Evolutionary conservation across 1,140 invertebrate genomes (phyloP).

Genomic region (Vollenhovia emeryi): DNA sequence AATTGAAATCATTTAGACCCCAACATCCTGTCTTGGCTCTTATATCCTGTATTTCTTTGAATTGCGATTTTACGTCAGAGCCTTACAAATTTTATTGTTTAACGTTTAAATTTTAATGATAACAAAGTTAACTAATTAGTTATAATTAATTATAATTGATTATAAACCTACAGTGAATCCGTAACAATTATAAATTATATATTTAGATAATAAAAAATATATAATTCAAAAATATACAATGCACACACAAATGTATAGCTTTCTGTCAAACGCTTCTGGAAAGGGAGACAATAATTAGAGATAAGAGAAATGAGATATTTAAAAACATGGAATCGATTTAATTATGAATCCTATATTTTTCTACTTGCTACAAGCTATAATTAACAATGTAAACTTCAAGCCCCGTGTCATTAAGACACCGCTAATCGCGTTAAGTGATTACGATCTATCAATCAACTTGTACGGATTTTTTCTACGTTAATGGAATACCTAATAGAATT

Average conservation of each 20-base stretch:
- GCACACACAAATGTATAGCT: not conserved
- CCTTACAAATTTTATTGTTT: too few species aligned
- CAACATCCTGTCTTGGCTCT: too few species aligned
- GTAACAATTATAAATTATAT: too few species aligned
- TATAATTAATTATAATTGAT: too few species aligned
- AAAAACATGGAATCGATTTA: not conserved
- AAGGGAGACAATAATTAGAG: not conserved
- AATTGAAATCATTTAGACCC: too few species aligned
- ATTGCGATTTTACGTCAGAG: too few species aligned
- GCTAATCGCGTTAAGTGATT: constrained; percentile 19
- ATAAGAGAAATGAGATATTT: not conserved
- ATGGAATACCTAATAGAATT: constrained; percentile 1
- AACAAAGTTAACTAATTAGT: too few species aligned
- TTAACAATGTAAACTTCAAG: not conserved
- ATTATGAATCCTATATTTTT: not conserved
- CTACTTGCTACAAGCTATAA: not conserved
- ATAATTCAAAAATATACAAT: not conserved
- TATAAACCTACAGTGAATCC: too few species aligned
- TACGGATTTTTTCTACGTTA: not conserved
- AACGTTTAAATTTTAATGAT: too few species aligned
- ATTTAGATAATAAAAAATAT: not conserved
- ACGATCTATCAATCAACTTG: not conserved
- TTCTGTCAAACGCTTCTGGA: not conserved
- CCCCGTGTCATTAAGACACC: not conserved
- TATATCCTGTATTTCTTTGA: too few species aligned